phyloP scores from a whole-genome alignment of 2,888 invertebrate species.

The Ochropleura plecta region DNA sequence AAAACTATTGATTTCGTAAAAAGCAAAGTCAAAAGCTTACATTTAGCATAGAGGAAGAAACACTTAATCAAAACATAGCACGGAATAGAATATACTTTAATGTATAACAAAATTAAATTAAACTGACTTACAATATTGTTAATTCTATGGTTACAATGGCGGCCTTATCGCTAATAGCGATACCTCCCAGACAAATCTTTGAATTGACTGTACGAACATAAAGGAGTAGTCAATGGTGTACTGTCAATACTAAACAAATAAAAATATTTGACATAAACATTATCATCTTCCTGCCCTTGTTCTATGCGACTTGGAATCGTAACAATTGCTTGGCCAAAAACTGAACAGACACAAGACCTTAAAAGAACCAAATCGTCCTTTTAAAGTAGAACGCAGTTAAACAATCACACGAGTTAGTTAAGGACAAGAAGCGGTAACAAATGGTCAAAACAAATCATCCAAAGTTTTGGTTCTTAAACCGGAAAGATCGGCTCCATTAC shows the following conservation, averaged over 20 bases:
- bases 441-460: slow-evolving; percentile 81
- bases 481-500: slow-evolving; percentile 68
- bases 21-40: not conserved
- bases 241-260: no score
- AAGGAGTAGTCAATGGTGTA: no score
- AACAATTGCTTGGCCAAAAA: slow-evolving; percentile 1
- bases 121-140: no score
- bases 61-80: not conserved
- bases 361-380: slow-evolving; percentile 19
- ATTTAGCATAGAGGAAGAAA: not conserved
- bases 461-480: slow-evolving; percentile 70
- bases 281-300: not conserved
- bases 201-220: no score
- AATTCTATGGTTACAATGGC: no score
- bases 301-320: not conserved
- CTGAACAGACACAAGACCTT: slow-evolving; percentile 10
- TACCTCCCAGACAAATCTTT: no score
- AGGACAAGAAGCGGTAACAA: slow-evolving; percentile 77
- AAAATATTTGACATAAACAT: not conserved
- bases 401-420: slow-evolving; percentile 37
- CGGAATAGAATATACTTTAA: no score
- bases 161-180: no score
- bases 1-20: not conserved
- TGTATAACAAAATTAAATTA: no score
- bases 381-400: slow-evolving; percentile 25